phyloP scores from a whole-genome alignment of 2,797 vertebrate species.

The Helostoma temminkii region DNA sequence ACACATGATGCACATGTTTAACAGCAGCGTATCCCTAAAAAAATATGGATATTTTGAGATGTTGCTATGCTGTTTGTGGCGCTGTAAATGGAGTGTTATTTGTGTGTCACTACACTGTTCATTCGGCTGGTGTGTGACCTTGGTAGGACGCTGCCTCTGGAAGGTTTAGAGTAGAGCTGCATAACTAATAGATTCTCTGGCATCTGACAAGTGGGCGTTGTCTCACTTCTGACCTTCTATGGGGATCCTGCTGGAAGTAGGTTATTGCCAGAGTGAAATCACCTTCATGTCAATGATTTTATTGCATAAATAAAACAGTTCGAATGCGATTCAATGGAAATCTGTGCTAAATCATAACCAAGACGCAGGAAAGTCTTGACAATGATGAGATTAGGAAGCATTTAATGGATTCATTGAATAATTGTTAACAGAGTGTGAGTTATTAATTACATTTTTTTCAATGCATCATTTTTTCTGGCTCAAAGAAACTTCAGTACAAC shows the following conservation, averaged over 20 bases:
- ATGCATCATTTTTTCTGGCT: conserved; percentile 3
- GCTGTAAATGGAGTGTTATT: conserved; percentile 18
- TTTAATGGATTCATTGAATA: neutral
- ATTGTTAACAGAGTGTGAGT: no score
- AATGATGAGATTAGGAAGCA: neutral
- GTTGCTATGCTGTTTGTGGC: conserved; percentile 68
- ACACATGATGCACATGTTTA: conserved; percentile 40
- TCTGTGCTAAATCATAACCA: conserved; percentile 8
- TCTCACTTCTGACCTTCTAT: conserved; percentile 57
- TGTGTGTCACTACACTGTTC: conserved; percentile 58
- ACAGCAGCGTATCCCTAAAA: conserved; percentile 35
- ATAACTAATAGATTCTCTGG: conserved; percentile 57
- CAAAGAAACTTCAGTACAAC: neutral
- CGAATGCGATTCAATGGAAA: neutral
- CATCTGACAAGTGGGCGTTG: conserved; percentile 61
- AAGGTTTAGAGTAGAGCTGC: conserved; percentile 29
- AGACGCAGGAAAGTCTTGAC: neutral
- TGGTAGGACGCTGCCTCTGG: conserved; percentile 36
- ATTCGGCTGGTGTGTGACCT: conserved; percentile 60
- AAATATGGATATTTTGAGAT: conserved; percentile 64
- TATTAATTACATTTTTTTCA: no score
- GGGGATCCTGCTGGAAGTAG: conserved; percentile 26
- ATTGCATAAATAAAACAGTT: conserved; percentile 16
- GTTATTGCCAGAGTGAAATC: conserved; percentile 31
- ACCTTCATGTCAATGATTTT: conserved; percentile 16